Percentiles rank a stretch among this genome's conserved stretches.
Conservation (phyloP, 2,113 vertebrate species). For the Xiphophorus couchianus region DNA sequence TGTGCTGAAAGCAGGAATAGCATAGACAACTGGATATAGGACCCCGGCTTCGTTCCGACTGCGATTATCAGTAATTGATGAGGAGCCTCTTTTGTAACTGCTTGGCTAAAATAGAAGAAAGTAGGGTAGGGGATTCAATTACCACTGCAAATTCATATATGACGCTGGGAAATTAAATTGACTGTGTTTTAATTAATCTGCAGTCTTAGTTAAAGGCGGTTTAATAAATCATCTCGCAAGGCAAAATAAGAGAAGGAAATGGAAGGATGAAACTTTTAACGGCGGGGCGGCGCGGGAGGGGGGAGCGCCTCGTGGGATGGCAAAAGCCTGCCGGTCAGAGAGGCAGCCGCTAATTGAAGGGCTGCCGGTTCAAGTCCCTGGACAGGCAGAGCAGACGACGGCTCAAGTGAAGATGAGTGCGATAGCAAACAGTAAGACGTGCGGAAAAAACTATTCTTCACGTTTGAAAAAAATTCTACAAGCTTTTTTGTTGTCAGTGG, state of each 20-base stretch:
- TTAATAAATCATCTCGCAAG: slow-evolving; percentile 77
- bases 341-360: slow-evolving; percentile 68
- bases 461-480: background rate
- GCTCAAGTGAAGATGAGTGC: slow-evolving; percentile 16
- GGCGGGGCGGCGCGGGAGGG: background rate
- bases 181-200: slow-evolving; percentile 83
- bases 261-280: slow-evolving; percentile 51
- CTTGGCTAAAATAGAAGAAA: slow-evolving; percentile 62
- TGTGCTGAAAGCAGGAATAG: slow-evolving; percentile 33
- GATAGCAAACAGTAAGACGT: background rate
- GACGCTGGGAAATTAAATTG: slow-evolving; percentile 77
- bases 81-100: slow-evolving; percentile 62
- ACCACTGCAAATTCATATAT: slow-evolving; percentile 73
- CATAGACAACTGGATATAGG: slow-evolving; percentile 55
- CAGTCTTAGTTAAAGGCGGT: slow-evolving; percentile 82
- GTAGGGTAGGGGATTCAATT: slow-evolving; percentile 75
- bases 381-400: slow-evolving; percentile 33
- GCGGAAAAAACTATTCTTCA: background rate
- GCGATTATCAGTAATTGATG: slow-evolving; percentile 58
- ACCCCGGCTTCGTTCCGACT: slow-evolving; percentile 53
- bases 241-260: slow-evolving; percentile 36
- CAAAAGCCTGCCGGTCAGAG: slow-evolving; percentile 46
- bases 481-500: background rate
- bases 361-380: slow-evolving; percentile 73
- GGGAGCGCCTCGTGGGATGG: slow-evolving; percentile 45